Evolutionary conservation across 2,888 invertebrate genomes (phyloP).

Genomic region (Scaptomyza tumidula): DNA sequence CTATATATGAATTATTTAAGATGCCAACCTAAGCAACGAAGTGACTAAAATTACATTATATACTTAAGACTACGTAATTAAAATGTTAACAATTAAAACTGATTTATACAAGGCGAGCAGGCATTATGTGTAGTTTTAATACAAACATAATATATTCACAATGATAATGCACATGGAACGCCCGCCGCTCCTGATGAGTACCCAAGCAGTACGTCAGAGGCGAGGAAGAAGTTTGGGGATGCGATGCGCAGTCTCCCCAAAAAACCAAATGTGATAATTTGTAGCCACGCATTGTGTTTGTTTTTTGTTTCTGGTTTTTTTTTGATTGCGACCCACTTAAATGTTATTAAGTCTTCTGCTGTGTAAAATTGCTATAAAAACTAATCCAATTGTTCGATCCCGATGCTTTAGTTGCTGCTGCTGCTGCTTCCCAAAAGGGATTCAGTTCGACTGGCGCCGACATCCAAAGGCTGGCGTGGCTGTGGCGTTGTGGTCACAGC

Average conservation of each 20-base stretch:
- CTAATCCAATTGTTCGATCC: conserved; percentile 37
- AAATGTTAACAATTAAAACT: conserved; percentile 73
- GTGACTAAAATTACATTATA: conserved; percentile 71
- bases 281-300: conserved; percentile 24
- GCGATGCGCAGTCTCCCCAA: not conserved
- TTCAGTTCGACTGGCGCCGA: conserved; percentile 9
- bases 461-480: conserved; percentile 64
- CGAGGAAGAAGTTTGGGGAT: conserved; percentile 22
- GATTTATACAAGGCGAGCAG: conserved; percentile 64
- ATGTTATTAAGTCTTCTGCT: conserved; percentile 77
- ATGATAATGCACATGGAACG: conserved; percentile 14
- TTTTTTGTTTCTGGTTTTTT: conserved; percentile 15
- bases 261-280: conserved; percentile 13
- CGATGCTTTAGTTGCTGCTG: conserved; percentile 9
- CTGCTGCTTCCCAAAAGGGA: conserved; percentile 20
- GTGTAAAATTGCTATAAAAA: conserved; percentile 77
- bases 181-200: conserved; percentile 33
- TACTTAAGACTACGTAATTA: conserved; percentile 62
- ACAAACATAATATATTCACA: conserved; percentile 10
- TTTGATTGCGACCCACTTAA: conserved; percentile 70
- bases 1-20: conserved; percentile 11
- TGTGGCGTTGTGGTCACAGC: conserved; percentile 44
- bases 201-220: conserved; percentile 23
- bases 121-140: conserved; percentile 1
- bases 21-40: conserved; percentile 66